Evolutionary conservation across 2,888 invertebrate species (phyloP).

Genomic region (Phyllotreta striolata): DNA sequence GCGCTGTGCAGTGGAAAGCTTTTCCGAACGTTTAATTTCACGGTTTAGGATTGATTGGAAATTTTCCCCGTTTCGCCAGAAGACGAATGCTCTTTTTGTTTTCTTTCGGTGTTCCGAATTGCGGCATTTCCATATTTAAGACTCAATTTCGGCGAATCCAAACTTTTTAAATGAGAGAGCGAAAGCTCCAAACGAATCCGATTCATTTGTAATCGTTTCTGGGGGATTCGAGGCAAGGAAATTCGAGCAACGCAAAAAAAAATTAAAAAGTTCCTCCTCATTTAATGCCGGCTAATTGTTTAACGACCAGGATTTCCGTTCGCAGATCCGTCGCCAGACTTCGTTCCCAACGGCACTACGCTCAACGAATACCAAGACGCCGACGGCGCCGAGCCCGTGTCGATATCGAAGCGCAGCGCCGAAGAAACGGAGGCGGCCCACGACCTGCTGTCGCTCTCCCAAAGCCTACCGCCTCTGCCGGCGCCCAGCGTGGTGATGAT

Average conservation of each 20-base stretch:
- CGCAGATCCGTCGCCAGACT: slow-evolving; percentile 53
- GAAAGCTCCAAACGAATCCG: no score
- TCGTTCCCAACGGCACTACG: slow-evolving; percentile 48
- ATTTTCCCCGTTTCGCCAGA: slow-evolving; percentile 22
- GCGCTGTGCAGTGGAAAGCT: slow-evolving; percentile 1
- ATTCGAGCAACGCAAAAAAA: no score
- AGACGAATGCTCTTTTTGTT: slow-evolving; percentile 27
- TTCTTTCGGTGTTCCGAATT: slow-evolving; percentile 18
- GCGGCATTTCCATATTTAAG: slow-evolving; percentile 27
- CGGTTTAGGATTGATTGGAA: slow-evolving; percentile 31
- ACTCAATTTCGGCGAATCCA: slow-evolving; percentile 17
- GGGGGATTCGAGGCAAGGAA: no score
- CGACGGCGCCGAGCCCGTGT: slow-evolving; percentile 53
- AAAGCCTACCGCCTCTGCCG: slow-evolving; percentile 78
- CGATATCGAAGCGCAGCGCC: slow-evolving; percentile 66
- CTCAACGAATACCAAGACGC: slow-evolving; percentile 13
- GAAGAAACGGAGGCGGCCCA: slow-evolving; percentile 92
- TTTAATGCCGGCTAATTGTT: background rate
- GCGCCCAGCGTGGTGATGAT: slow-evolving; percentile 74
- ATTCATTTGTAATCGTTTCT: no score
- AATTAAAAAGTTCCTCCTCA: no score
- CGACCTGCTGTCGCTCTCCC: slow-evolving; percentile 78
- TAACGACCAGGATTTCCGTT: slow-evolving; percentile 26
- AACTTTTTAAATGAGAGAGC: slow-evolving; percentile 15
- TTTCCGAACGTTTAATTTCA: slow-evolving; percentile 33